A percentile compares a stretch with the other conserved stretches of the same genome.
phyloP scores from a whole-genome alignment of 2,888 invertebrate genomes.

The Therioaphis trifolii region DNA sequence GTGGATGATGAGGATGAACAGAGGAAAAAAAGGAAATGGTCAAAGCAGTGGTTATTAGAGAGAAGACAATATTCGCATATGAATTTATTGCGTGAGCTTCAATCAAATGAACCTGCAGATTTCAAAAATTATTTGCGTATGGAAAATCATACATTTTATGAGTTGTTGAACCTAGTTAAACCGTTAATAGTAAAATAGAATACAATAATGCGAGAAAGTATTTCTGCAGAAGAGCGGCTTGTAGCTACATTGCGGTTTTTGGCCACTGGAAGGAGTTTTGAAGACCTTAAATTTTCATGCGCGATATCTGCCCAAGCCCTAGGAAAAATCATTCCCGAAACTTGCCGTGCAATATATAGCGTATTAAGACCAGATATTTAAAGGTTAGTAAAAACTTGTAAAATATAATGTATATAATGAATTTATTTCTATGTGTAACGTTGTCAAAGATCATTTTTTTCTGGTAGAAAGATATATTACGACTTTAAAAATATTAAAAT shows the following conservation, averaged over 20 bases:
- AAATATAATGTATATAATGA: too few relatives aligned
- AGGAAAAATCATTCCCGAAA: conserved; percentile 65
- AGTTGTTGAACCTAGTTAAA: conserved; percentile 34
- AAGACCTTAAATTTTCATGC: conserved; percentile 53
- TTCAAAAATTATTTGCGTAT: conserved; percentile 31
- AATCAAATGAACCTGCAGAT: conserved; percentile 15
- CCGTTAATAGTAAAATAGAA: conserved; percentile 47
- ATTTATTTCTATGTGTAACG: too few relatives aligned
- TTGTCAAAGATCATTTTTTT: too few relatives aligned
- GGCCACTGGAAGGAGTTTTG: conserved; percentile 62
- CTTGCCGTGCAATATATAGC: conserved; percentile 64
- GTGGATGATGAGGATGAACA: background rate
- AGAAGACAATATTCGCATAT: background rate
- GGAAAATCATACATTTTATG: conserved; percentile 41
- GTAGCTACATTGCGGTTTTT: conserved; percentile 61
- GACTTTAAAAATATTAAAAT: too few relatives aligned
- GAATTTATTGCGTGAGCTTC: conserved; percentile 6
- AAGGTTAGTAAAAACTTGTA: too few relatives aligned
- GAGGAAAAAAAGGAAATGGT: background rate
- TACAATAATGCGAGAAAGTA: conserved; percentile 58
- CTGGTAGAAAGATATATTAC: too few relatives aligned
- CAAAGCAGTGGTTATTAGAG: conserved; percentile 33
- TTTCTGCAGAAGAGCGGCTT: conserved; percentile 59
- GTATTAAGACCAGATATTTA: too few relatives aligned
- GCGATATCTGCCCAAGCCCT: conserved; percentile 63